Evolutionary conservation across 2,113 vertebrate genomes (phyloP), one percentile per base, ranked within the genome.

Genomic region (Oriolus oriolus): DNA sequence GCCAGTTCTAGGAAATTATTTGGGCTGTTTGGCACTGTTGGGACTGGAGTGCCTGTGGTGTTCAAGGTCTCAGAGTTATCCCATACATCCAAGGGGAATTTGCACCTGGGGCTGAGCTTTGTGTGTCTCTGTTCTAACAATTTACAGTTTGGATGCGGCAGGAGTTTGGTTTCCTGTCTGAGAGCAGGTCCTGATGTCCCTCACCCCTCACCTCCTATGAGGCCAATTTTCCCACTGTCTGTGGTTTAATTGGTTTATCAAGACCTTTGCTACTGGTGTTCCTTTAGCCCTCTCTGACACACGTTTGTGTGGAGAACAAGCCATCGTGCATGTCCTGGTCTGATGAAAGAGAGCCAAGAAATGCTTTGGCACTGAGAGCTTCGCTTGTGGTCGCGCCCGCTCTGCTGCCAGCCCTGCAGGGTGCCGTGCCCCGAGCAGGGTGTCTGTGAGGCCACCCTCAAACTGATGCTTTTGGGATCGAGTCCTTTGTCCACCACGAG

Each of bases 351-450:
- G 15, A 75, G 17, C 39, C 41, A 33, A 52, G 61, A 37, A 50
- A 39, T 12, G 30, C 35, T 22, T 41, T 13, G 61, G 54, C 24
- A 3, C 44, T 13, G 0, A 31, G 16, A 59, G 24, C 26, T 17
- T 24, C 41, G 28, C 5, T 31, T 12, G 1, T n/a, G 35, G 9
- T 30, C 20, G 7, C 6, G 6, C 28, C 19, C 73, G 28, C 35
- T 59, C 31, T n/a, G n/a, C n/a, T n/a, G n/a, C n/a, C n/a, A n/a
- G n/a, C n/a, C n/a, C n/a, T n/a, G n/a, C n/a, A n/a, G n/a, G n/a
- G n/a, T n/a, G n/a, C n/a, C n/a, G 2, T 10, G 49, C 26, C 26
- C 44, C 33, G 9, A n/a, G 7, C 2, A 1, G 37, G 7, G 27
- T 30, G 20, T 13, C 35, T 44, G 5, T 3, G 4, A 41, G 16